Percentiles rank a stretch among this genome's conserved stretches.
Evolutionary conservation across 2,113 vertebrate species (phyloP).

Genomic region (Channa maculata): DNA sequence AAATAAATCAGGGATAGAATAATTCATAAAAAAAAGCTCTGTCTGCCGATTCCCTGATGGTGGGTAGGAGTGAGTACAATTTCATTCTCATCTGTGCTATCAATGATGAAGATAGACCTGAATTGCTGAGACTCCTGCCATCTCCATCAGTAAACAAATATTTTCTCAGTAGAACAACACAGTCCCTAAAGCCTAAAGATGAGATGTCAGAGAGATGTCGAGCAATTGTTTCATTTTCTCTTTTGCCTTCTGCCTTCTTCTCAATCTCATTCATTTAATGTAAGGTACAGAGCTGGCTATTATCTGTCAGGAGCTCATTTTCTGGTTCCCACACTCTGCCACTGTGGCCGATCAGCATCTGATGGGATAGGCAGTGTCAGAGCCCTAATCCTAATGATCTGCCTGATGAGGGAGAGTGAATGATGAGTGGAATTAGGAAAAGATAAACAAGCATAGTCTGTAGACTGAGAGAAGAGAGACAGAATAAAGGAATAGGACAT

Average conservation of each 20-base stretch:
- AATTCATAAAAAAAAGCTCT: background rate
- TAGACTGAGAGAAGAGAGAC: conserved; percentile 25
- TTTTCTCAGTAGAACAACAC: conserved; percentile 20
- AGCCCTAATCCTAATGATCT: conserved; percentile 78
- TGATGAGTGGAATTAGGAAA: conserved; percentile 70
- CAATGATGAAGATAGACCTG: conserved; percentile 11
- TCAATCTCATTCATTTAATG: conserved; percentile 50
- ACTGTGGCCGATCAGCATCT: conserved; percentile 70
- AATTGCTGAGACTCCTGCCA: conserved; percentile 1
- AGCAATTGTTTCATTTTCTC: conserved; percentile 25
- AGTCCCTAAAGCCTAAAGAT: conserved; percentile 21
- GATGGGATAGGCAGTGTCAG: conserved; percentile 66
- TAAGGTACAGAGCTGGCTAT: conserved; percentile 63
- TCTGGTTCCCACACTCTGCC: conserved; percentile 76
- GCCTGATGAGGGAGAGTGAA: conserved; percentile 60
- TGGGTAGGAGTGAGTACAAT: background rate
- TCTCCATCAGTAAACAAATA: conserved; percentile 17
- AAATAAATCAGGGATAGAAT: background rate
- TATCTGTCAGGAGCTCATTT: conserved; percentile 75
- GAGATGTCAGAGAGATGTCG: conserved; percentile 9
- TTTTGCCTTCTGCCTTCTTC: background rate
- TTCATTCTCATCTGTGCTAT: conserved; percentile 4
- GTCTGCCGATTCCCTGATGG: conserved; percentile 3
- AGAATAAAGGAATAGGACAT: conserved; percentile 34
- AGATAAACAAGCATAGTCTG: conserved; percentile 71